Conservation (phyloP, 2,113 vertebrate species). For the Peromyscus leucopus region DNA sequence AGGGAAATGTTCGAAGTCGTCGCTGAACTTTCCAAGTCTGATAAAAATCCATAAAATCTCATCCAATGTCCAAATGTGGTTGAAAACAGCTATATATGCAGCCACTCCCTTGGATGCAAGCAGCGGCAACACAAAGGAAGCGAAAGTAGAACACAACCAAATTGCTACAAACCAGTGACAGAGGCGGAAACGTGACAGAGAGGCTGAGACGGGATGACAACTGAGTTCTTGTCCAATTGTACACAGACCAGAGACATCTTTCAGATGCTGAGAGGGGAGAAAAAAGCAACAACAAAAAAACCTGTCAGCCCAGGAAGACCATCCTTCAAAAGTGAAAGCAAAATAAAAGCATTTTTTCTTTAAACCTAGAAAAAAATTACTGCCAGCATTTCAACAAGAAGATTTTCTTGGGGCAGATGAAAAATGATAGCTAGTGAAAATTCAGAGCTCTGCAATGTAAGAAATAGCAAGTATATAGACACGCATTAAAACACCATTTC, state of each 20-base stretch:
- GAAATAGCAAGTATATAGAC: not conserved
- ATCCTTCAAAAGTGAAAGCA: not conserved
- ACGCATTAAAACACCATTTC: not conserved
- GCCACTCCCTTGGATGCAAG: not conserved
- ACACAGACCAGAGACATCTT: not conserved
- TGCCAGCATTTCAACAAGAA: not conserved
- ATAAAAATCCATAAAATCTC: not conserved
- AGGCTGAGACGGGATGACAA: not conserved
- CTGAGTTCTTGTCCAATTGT: not conserved
- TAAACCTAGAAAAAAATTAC: not conserved
- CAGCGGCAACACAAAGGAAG: conserved; percentile 15
- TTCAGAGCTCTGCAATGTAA: not conserved
- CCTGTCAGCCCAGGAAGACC: not conserved
- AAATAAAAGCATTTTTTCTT: not conserved
- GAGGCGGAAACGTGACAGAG: not conserved
- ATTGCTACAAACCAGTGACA: not conserved
- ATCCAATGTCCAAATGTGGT: not conserved
- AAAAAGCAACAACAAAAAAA: not conserved
- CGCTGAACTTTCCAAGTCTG: not conserved
- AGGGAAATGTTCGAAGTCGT: not conserved
- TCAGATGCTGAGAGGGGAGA: not conserved
- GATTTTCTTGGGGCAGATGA: not conserved
- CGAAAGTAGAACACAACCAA: not conserved
- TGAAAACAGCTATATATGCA: not conserved
- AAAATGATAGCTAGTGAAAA: not conserved